These are phyloP conservation scores for Tenthredo notha DNA, from an alignment of 2,888 invertebrate genomes.

Conservation along the genomic window DNA sequence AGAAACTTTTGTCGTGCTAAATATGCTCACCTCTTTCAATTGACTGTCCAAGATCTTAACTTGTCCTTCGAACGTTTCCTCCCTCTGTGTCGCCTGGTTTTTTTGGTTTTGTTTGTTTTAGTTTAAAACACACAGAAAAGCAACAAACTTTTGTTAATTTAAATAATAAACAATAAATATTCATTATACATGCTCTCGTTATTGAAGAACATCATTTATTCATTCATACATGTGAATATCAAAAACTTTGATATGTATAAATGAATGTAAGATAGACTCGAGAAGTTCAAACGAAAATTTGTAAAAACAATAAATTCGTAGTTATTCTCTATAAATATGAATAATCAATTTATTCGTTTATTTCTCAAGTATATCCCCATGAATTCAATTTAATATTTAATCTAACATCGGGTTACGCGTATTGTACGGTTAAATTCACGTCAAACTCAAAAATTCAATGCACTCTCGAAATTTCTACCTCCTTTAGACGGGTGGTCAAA, in stretches of 20 bases:
- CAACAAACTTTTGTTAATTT: slow-evolving; percentile 66
- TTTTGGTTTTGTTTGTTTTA: slow-evolving; percentile 69
- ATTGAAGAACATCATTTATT: background rate
- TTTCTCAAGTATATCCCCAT: slow-evolving; percentile 7
- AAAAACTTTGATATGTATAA: background rate
- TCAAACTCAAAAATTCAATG: slow-evolving; percentile 54
- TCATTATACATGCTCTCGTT: slow-evolving; percentile 2
- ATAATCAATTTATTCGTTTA: background rate
- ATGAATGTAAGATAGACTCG: background rate
- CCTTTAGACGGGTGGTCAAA: slow-evolving; percentile 98
- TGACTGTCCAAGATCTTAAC: slow-evolving; percentile 93
- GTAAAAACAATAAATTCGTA: background rate
- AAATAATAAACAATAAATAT: slow-evolving; percentile 55
- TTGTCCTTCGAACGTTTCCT: slow-evolving; percentile 95
- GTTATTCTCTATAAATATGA: background rate
- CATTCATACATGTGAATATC: background rate
- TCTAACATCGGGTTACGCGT: slow-evolving; percentile 15
- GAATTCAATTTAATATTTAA: background rate
- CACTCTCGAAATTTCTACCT: slow-evolving; percentile 83
- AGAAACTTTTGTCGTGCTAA: background rate
- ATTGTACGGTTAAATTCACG: slow-evolving; percentile 16
- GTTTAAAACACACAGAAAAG: slow-evolving; percentile 76
- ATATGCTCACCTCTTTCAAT: slow-evolving; percentile 92
- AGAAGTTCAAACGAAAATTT: background rate
- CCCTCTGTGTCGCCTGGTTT: slow-evolving; percentile 94